Evolutionary conservation across 2,888 invertebrate species (phyloP), one percentile per base, ranked within the genome.

Genomic region (Eucriotettix oculatus): DNA sequence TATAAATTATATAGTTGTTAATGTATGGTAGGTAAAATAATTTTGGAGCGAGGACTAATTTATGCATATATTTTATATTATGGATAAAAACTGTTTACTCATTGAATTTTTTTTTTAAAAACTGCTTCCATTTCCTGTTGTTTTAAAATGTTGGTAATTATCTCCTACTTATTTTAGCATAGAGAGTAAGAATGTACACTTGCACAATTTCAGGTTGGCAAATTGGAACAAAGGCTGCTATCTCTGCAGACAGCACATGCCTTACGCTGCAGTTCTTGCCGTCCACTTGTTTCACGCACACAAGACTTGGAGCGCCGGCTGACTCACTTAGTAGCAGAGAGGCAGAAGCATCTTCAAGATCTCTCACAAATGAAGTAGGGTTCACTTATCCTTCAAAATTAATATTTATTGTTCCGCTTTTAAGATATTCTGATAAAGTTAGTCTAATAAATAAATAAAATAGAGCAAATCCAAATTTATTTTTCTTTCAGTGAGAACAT

Each of bases 341-440:
- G 85, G 66, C 80, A 81, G 65, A 77, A 77, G 59, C 84, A 89
- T 69, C 74, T 91, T 65, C 83, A 84, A 69, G 87, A 90, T 71
- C 77, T 90, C 61, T 83, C 85, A 66, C 84, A 84, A 70, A 83
- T 88, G 78, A 87, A 90, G 91, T 92, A 74, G 78, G 83, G 71
- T 29, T 5, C 29, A 29, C 2, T 29, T 40, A 29, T 29, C 3
- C 7, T 29, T 29, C 7, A 29, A 29, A 7, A 29, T 29, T 29
- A 5, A 29, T 5, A 29, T 29, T 5, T 29, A 7, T 29, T 29
- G 29, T 29, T 29, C 7, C 7, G 29, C 29, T 29, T 29, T 29
- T 29, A 7, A 29, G 29, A 29, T 29, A 2, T 5, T 29, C 2
- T 29, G 29, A 29, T 29, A 29, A 29, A 29, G n/a, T n/a, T n/a